phyloP scores from a whole-genome alignment of 2,888 invertebrate species.

The Diarsia dahlii region DNA sequence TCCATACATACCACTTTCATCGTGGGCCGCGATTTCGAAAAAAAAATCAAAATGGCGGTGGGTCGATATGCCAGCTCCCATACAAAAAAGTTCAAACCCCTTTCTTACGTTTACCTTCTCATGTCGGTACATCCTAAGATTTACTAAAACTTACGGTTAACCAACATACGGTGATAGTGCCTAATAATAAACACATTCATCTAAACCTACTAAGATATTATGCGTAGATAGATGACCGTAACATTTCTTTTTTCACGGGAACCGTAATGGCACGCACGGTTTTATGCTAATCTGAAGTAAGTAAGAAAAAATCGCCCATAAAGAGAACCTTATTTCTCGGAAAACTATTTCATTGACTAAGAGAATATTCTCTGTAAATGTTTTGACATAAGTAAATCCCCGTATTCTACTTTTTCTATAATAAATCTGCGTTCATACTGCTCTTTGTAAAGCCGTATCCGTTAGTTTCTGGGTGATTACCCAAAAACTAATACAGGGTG shows the following conservation, averaged over 20 bases:
- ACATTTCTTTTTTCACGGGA: not conserved
- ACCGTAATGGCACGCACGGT: not conserved
- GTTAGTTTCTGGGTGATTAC: slow-evolving; percentile 39
- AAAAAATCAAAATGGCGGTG: too few relatives aligned
- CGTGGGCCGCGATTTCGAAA: too few relatives aligned
- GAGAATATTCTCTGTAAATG: not conserved
- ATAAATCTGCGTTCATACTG: not conserved
- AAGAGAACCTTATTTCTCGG: not conserved
- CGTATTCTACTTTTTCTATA: not conserved
- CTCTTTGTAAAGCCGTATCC: slow-evolving; percentile 12
- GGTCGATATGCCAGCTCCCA: too few relatives aligned
- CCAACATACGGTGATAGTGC: not conserved
- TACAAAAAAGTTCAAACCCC: too few relatives aligned
- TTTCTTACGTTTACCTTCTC: not conserved
- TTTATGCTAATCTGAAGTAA: not conserved
- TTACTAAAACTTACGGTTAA: not conserved
- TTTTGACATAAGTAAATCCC: slow-evolving; percentile 23
- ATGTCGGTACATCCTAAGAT: not conserved
- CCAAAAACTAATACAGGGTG: slow-evolving; percentile 47
- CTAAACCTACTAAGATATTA: not conserved
- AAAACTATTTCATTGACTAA: not conserved
- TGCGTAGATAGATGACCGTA: not conserved
- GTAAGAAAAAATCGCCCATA: not conserved
- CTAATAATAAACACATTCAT: too few relatives aligned
- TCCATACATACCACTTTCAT: too few relatives aligned